Base-by-base conservation (phyloP, 2,113 vertebrate genomes). In the Oryzias javanicus region DNA sequence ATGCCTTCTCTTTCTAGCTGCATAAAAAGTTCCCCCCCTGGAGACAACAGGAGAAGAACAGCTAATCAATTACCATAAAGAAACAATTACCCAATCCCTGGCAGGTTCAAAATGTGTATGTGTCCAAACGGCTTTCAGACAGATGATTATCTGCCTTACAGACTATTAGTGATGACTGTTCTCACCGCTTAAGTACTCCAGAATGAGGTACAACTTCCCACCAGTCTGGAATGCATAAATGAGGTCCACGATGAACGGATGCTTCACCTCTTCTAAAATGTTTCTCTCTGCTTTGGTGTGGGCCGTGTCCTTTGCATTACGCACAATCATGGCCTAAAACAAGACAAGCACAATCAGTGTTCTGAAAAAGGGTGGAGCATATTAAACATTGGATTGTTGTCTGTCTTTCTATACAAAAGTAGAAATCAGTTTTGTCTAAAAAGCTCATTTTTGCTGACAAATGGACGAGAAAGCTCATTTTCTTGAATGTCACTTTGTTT, bases 161-260 rank as follows among this genome's bases (percentile, higher is more conserved):
- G 1, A 3, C n/a, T 29, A 18, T 35, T 17, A 35, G 17, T 22
- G 7, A 46, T 53, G n/a, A 24, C 46, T n/a, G 14, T 45, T 22
- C 95, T 93, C 84, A 98, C 97, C 97, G 59, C 96, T 98, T 87
- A 98, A 92, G 92, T 99, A 98, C 91, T 99, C 97, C 85, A 99
- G 93, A 89, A 99, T 98, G 91, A 99, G 96, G 93, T 98, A 99
- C 90, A 98, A 92, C 91, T 99, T 98, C 79, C 97, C 97, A 80
- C 96, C 97, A 2, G 97, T 98, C 90, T 98, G 97, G 92, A 98
- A 98, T 91, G 97, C 97, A 86, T 98, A 98, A 79, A 97, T 98
- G 86, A 98, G 94, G 79, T 98, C 97, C 72, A 98, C 97, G 5
- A 98, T 98, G 89, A 98, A 98, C 49, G 96, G 95, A 89, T 98